phyloP scores from a whole-genome alignment of 2,113 vertebrate species.

The Macroglossus sobrinus region DNA sequence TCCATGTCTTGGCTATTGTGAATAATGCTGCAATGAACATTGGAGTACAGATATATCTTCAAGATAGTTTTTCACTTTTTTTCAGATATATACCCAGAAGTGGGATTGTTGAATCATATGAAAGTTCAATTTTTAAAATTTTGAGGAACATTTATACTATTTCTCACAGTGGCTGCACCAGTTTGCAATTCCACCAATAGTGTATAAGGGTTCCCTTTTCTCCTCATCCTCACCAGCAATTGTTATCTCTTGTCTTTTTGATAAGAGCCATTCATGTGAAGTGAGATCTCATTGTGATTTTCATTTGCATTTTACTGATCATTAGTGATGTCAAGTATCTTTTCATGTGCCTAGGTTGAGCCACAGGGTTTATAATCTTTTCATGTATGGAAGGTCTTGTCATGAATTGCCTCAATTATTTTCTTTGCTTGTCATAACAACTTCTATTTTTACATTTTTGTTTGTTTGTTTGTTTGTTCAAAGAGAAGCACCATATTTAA shows the following conservation, averaged over 20 bases:
- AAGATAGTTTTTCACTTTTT: background rate
- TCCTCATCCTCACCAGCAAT: background rate
- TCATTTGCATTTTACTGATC: background rate
- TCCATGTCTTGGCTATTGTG: background rate
- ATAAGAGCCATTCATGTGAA: background rate
- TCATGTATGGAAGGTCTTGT: background rate
- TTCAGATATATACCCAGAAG: background rate
- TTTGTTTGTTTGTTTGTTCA: background rate
- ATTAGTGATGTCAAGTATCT: background rate
- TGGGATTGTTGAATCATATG: background rate
- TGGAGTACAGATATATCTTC: background rate
- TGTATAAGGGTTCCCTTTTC: background rate
- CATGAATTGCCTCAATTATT: background rate
- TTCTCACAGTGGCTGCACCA: background rate
- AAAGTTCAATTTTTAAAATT: background rate
- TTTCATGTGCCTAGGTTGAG: background rate
- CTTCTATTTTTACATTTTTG: background rate
- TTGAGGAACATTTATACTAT: background rate
- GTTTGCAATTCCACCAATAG: background rate
- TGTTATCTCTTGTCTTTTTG: background rate
- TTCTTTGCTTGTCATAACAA: background rate
- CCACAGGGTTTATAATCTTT: background rate
- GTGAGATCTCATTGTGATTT: background rate
- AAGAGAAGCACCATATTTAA: background rate
- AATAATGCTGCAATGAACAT: background rate